Base-by-base conservation (phyloP, 2,113 vertebrate genomes). In the Pelmatolapia mariae region DNA sequence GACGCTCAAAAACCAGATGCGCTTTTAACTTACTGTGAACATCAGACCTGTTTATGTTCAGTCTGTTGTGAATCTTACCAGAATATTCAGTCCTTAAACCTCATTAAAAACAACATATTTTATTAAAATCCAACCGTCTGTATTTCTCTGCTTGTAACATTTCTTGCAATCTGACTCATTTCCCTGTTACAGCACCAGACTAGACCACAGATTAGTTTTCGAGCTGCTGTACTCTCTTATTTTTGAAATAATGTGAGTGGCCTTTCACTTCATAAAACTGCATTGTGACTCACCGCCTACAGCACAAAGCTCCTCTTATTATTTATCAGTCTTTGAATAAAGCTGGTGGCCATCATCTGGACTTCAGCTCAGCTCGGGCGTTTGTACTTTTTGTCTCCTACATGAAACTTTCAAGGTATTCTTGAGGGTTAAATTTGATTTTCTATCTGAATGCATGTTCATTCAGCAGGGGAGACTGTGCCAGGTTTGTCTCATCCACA, bases 91-190 rank as follows among this genome's bases (percentile, higher is more conserved):
- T 80, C 33, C 11, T 61, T 38, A 66, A 66, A 66, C 33, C 31
- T 31, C 10, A 82, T 40, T 31, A 31, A 10, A 22, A 80, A 16
- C 29, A 7, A n/a, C 38, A 38, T 5, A 33, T 86, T 80, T 33
- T 6, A 43, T 33, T 6, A 43, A 26, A 82, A 57, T 52, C 9
- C 16, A 43, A 10, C 7, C 56, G 0, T 0, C 43, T 78, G 52
- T 19, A 7, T 68, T 40, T 61, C 19, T 85, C 56, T 10, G 73
- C 57, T 52, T n/a, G 61, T 6, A 5, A 68, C 40, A 26, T 86
- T 83, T 80, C 16, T 29, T 22, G 31, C 24, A 43, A 29, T 71
- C 10, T 87, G 81, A 87, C 31, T 89, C 87, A 83, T n/a, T 59
- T 81, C 33, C 29, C 36, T 0, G 5, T 22, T 54, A 10, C 53